These are phyloP conservation scores for Puntigrus tetrazona DNA, from an alignment of 2,113 vertebrate species.

Conservation along the genomic window DNA sequence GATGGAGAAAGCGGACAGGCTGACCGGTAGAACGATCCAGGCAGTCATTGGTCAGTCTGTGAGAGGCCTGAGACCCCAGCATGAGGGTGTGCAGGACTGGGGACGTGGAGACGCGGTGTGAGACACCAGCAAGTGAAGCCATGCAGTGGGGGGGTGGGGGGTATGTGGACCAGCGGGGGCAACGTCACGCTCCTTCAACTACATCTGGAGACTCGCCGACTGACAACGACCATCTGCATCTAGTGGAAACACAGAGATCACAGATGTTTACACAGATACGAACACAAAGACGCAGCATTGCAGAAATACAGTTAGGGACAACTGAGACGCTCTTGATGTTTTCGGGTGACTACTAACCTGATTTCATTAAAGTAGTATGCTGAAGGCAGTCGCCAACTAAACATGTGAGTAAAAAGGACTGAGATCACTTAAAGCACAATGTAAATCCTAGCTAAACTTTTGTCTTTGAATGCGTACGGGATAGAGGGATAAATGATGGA, in stretches of 20 bases:
- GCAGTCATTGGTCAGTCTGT: slow-evolving; percentile 89
- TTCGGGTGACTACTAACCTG: neutral
- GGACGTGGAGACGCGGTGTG: slow-evolving; percentile 16
- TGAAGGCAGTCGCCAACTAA: neutral
- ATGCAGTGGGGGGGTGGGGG: slow-evolving; percentile 40
- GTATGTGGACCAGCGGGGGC: slow-evolving; percentile 10
- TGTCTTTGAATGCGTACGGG: neutral
- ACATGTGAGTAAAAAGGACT: neutral
- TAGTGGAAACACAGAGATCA: neutral
- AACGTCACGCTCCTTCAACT: slow-evolving; percentile 61
- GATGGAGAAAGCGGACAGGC: slow-evolving; percentile 91
- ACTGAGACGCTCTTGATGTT: neutral
- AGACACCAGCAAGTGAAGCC: slow-evolving; percentile 49
- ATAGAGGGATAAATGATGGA: neutral
- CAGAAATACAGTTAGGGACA: neutral
- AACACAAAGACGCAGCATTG: neutral
- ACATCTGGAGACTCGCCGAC: slow-evolving; percentile 59
- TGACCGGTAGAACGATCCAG: slow-evolving; percentile 93
- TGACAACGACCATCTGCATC: slow-evolving; percentile 52
- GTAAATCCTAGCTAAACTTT: neutral
- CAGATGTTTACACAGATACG: neutral
- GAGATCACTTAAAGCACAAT: neutral
- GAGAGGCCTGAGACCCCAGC: slow-evolving; percentile 75
- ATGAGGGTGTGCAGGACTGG: slow-evolving; percentile 71
- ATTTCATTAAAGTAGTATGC: neutral